These are phyloP conservation scores for Microtus oregoni DNA, from an alignment of 2,113 vertebrate genomes.

Conservation along the genomic window DNA sequence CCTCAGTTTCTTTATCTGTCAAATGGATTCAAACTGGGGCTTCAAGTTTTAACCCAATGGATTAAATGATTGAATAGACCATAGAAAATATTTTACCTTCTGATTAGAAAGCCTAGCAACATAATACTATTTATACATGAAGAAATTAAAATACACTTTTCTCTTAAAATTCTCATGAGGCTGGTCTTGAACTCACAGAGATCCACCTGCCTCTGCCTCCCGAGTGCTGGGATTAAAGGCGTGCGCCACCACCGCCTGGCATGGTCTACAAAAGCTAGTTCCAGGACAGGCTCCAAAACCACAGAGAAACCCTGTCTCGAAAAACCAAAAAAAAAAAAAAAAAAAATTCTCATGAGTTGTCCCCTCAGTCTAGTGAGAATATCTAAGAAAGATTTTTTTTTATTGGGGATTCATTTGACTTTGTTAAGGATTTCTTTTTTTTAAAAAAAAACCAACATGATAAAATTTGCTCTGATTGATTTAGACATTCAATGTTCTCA, in stretches of 20 bases:
- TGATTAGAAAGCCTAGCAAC: background rate
- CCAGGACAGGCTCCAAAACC: too few relatives aligned
- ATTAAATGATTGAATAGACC: background rate
- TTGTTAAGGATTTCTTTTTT: too few relatives aligned
- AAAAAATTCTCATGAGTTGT: background rate
- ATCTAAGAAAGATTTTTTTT: background rate
- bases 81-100: too few relatives aligned
- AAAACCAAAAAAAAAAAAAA: too few relatives aligned
- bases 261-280: too few relatives aligned
- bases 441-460: background rate
- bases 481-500: background rate
- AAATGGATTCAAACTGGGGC: background rate
- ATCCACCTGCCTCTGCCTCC: too few relatives aligned
- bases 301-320: too few relatives aligned
- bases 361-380: background rate
- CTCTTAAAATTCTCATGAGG: background rate
- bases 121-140: background rate
- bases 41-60: background rate
- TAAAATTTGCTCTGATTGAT: background rate
- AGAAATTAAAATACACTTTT: background rate
- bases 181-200: too few relatives aligned
- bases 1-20: background rate
- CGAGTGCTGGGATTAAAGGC: too few relatives aligned
- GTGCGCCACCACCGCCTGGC: too few relatives aligned
- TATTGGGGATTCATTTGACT: background rate